Conservation (phyloP, 92 coral and sea anemone species). For the Parazoanthus atlanticus region DNA sequence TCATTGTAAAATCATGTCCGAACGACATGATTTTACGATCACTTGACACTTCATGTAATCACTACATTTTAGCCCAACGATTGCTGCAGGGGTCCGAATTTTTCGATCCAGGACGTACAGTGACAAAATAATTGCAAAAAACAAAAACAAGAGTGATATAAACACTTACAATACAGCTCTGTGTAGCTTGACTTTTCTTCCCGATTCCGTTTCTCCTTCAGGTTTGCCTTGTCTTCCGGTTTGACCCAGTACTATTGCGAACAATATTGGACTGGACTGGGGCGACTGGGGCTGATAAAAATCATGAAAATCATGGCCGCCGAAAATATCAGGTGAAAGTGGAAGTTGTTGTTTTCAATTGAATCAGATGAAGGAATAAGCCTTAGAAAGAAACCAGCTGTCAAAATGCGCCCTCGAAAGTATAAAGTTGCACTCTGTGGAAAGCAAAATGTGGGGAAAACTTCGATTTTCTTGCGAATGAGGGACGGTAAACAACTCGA, state of each 20-base stretch:
- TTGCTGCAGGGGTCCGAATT: neutral
- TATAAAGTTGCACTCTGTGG: slow-evolving; percentile 66
- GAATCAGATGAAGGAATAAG: neutral
- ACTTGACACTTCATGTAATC: neutral
- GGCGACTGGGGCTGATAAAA: no score
- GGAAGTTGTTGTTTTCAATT: no score
- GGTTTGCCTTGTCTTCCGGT: neutral
- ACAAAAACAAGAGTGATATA: neutral
- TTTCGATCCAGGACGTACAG: neutral
- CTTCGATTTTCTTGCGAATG: slow-evolving; percentile 69
- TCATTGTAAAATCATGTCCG: no score
- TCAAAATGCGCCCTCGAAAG: neutral
- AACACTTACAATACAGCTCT: neutral
- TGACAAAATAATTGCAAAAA: no score
- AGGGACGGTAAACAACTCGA: slow-evolving; percentile 45
- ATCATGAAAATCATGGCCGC: neutral
- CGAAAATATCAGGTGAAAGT: neutral
- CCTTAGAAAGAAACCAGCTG: neutral
- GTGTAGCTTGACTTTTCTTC: no score
- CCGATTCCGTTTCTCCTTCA: no score
- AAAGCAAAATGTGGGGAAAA: slow-evolving; percentile 62
- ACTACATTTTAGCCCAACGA: neutral
- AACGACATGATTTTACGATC: neutral
- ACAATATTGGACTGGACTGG: no score
- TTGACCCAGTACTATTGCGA: no score